Conservation (phyloP, 2,888 invertebrate genomes). For the Eutolmus rufibarbis region DNA sequence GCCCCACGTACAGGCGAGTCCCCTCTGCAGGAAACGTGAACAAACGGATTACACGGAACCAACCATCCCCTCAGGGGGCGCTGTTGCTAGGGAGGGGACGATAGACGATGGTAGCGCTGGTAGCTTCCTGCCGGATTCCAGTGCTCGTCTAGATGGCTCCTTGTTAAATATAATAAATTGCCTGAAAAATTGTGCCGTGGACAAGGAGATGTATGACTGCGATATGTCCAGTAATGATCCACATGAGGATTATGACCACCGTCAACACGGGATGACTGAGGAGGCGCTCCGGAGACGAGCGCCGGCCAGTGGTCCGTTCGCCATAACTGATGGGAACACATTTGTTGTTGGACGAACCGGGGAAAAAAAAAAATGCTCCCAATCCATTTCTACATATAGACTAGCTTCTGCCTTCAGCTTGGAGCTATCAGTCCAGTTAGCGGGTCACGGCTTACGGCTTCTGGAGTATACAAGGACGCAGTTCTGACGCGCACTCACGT, state of each 20-base stretch:
- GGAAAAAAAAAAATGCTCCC: not conserved
- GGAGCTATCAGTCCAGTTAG: not conserved
- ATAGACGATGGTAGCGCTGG: not conserved
- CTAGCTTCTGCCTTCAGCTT: not conserved
- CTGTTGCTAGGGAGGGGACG: not conserved
- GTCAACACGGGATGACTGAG: not conserved
- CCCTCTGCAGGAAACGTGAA: not conserved
- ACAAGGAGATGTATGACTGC: slow-evolving; percentile 31
- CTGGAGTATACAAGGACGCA: not conserved
- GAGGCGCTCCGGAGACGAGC: not conserved
- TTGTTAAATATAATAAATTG: slow-evolving; percentile 42
- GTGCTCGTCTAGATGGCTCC: slow-evolving; percentile 2
- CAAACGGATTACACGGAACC: not conserved
- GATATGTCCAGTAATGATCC: slow-evolving; percentile 35
- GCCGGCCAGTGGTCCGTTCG: not conserved
- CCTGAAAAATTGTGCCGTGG: slow-evolving; percentile 38
- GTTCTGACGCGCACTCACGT: not conserved
- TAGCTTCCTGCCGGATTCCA: slow-evolving; percentile 4
- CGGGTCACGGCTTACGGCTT: not conserved
- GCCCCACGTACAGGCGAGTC: not conserved
- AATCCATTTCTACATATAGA: not conserved
- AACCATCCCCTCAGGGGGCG: not conserved
- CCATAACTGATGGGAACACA: not conserved
- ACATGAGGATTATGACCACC: slow-evolving; percentile 40
- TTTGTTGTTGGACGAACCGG: not conserved